phyloP scores from a whole-genome alignment of 2,888 invertebrate species.

The Epinotia nisella region DNA sequence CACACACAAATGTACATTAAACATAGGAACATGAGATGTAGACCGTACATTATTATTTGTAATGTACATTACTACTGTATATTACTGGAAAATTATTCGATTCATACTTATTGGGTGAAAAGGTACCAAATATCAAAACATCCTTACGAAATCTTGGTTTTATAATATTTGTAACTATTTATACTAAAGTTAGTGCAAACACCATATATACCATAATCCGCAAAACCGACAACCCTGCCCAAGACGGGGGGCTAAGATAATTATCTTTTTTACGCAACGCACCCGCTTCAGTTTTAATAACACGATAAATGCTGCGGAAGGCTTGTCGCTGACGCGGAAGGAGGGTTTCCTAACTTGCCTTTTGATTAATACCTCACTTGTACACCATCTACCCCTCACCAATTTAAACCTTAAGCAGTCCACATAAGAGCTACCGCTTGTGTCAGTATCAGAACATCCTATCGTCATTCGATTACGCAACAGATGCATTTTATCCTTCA shows the following conservation, averaged over 20 bases:
- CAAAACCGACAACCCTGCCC: conserved; percentile 65
- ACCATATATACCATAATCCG: conserved; percentile 4
- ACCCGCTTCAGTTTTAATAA: conserved; percentile 81
- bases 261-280: conserved; percentile 83
- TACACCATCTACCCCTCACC: conserved; percentile 41
- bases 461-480: conserved; percentile 66
- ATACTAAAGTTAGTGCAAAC: conserved; percentile 17
- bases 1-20: too few relatives aligned
- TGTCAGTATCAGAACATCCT: conserved; percentile 9
- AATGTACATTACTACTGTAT: too few relatives aligned
- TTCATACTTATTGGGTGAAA: not conserved
- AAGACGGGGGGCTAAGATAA: conserved; percentile 84
- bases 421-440: conserved; percentile 48
- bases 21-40: too few relatives aligned
- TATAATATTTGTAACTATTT: not conserved
- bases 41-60: too few relatives aligned
- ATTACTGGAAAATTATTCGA: not conserved
- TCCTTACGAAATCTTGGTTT: not conserved
- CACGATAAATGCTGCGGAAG: conserved; percentile 83
- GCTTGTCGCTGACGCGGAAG: conserved; percentile 81
- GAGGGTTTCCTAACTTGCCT: conserved; percentile 62
- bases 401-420: conserved; percentile 14
- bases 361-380: conserved; percentile 76
- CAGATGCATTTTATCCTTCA: conserved; percentile 79
- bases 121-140: not conserved